phyloP scores from a whole-genome alignment of 2,888 invertebrate genomes.

The Xestia xanthographa region DNA sequence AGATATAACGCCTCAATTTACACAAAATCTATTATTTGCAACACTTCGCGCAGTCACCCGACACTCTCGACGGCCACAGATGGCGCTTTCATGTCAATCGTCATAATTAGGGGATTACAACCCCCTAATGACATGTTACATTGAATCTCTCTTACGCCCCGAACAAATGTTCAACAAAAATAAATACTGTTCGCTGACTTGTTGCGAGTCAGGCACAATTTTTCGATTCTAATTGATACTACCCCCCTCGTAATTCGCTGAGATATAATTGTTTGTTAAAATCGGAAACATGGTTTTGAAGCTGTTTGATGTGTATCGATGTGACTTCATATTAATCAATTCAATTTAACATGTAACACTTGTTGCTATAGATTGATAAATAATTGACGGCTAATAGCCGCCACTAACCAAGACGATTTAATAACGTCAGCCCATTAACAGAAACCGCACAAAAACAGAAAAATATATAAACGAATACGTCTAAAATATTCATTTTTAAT shows the following conservation, averaged over 20 bases:
- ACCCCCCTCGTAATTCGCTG: constrained; percentile 53
- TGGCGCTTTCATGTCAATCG: constrained; percentile 90
- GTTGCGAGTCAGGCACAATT: constrained; percentile 58
- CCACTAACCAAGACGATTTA: constrained; percentile 24
- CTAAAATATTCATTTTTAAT: constrained; percentile 69
- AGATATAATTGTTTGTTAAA: constrained; percentile 53
- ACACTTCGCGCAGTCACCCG: constrained; percentile 81
- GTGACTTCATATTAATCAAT: constrained; percentile 16
- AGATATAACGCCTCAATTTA: constrained; percentile 72
- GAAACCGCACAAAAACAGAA: constrained; percentile 42
- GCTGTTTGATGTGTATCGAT: constrained; percentile 17
- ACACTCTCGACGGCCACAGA: constrained; percentile 88
- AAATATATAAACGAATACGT: constrained; percentile 25
- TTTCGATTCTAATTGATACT: constrained; percentile 60
- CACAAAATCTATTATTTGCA: constrained; percentile 66
- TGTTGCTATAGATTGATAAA: constrained; percentile 25
- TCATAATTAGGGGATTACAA: constrained; percentile 90
- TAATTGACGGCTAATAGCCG: constrained; percentile 17
- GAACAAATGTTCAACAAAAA: constrained; percentile 86
- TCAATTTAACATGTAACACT: constrained; percentile 15
- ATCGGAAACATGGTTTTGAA: constrained; percentile 14
- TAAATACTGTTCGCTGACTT: constrained; percentile 85
- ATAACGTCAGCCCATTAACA: constrained; percentile 21
- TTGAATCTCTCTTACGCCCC: constrained; percentile 88
- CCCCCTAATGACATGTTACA: constrained; percentile 89